Conservation (phyloP, 2,113 vertebrate genomes). For the Xenus cinereus region DNA sequence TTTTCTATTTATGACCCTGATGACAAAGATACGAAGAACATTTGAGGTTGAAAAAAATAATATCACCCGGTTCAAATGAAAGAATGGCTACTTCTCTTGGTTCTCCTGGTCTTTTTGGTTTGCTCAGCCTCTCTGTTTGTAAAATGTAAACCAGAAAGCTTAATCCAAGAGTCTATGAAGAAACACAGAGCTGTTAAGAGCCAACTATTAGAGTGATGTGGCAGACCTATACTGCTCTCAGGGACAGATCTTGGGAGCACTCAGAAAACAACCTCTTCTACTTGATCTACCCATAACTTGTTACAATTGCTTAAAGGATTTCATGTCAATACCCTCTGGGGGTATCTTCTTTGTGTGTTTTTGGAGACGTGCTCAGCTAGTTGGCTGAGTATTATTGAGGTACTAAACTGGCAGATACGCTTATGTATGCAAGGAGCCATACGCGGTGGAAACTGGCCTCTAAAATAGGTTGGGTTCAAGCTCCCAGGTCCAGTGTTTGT, state of each 20-base stretch:
- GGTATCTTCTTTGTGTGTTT: background rate
- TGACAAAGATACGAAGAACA: background rate
- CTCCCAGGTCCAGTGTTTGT: background rate
- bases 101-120: background rate
- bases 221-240: background rate
- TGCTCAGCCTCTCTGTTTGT: background rate
- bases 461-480: background rate
- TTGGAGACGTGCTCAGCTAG: background rate
- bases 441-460: background rate
- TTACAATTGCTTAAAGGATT: background rate
- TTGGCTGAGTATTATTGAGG: background rate
- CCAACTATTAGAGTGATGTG: background rate
- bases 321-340: background rate
- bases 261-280: background rate
- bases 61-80: background rate
- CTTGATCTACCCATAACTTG: background rate
- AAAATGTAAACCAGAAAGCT: background rate
- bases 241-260: background rate
- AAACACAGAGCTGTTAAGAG: background rate
- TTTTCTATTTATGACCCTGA: background rate
- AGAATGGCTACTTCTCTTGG: background rate
- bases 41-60: background rate
- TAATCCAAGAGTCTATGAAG: background rate
- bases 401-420: background rate
- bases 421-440: background rate